These are phyloP conservation scores for Lithobates pipiens DNA, from an alignment of 2,797 vertebrate species.

Conservation along the genomic window DNA sequence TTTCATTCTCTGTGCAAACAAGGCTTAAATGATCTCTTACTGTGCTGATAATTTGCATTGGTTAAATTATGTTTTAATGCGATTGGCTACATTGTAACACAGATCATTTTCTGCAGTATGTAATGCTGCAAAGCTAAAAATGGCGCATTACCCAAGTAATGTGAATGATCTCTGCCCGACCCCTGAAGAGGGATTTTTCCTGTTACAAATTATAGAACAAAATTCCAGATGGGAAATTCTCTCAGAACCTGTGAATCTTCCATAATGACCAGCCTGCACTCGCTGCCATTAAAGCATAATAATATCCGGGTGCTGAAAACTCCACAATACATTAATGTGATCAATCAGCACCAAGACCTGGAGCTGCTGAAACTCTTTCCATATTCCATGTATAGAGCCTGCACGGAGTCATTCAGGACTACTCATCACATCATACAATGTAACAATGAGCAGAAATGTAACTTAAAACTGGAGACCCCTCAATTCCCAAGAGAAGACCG, in stretches of 20 bases:
- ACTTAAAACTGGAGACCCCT: neutral
- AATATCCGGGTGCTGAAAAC: slow-evolving; percentile 30
- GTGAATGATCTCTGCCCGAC: no score
- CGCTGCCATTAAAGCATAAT: neutral
- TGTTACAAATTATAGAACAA: no score
- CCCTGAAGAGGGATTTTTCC: no score
- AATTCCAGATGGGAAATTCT: neutral
- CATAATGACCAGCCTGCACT: neutral
- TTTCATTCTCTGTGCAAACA: no score
- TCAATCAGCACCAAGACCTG: neutral
- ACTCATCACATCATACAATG: neutral
- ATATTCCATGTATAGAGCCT: neutral
- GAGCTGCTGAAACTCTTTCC: slow-evolving; percentile 7
- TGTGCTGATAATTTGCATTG: no score
- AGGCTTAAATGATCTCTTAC: no score
- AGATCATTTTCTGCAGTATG: no score
- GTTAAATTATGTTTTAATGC: no score
- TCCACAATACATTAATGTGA: neutral
- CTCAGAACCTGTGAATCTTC: neutral
- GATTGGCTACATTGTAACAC: no score
- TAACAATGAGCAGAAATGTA: slow-evolving; percentile 9
- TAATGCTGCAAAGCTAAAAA: no score
- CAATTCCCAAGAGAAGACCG: neutral
- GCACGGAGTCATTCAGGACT: neutral
- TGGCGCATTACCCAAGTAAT: no score